Conservation (phyloP, 2,113 vertebrate genomes). For the Ptyas mucosa region DNA sequence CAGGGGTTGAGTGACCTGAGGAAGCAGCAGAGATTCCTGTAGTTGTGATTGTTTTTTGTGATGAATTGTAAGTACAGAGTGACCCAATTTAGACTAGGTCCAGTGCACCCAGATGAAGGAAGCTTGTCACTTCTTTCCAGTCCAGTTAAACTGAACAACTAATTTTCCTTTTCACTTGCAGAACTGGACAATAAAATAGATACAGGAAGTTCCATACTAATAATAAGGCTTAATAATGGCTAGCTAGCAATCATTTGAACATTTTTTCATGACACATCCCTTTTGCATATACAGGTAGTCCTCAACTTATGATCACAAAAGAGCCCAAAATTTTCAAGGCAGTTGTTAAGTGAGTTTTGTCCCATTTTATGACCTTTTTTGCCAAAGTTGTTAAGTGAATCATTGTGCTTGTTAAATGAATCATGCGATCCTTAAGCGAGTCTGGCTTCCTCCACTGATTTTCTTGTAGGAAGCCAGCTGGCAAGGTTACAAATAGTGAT, state of each 20-base stretch:
- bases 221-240: neutral
- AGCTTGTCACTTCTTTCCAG: neutral
- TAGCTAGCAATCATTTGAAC: neutral
- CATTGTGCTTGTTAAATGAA: neutral
- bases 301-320: neutral
- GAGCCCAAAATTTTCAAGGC: neutral
- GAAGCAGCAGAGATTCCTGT: neutral
- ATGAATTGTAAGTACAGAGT: neutral
- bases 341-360: neutral
- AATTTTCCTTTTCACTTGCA: neutral
- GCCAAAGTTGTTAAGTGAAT: neutral
- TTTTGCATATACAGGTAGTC: neutral
- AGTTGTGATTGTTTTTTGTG: neutral
- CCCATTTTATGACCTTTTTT: neutral
- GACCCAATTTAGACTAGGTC: neutral
- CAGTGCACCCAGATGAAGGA: neutral
- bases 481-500: neutral
- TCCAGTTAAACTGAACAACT: neutral
- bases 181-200: neutral
- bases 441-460: neutral
- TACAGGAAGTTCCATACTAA: neutral
- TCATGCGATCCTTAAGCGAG: neutral
- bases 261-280: neutral
- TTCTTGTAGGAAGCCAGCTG: neutral
- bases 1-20: neutral